Evolutionary conservation across 1,140 invertebrate genomes (phyloP), one percentile per base, ranked within the genome.

Genomic region (Delia radicum): DNA sequence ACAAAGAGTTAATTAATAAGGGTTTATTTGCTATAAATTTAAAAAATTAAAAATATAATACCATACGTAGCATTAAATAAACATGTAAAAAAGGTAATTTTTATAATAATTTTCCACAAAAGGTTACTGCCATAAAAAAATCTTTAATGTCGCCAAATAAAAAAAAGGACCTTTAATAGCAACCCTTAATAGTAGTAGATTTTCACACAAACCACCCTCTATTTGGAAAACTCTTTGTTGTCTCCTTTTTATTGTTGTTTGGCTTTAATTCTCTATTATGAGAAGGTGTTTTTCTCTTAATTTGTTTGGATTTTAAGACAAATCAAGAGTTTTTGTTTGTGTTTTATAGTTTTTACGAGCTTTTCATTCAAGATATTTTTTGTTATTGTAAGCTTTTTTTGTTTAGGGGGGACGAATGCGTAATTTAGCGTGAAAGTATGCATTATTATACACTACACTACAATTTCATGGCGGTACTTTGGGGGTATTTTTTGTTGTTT

Each of bases 341-440:
- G n/a, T n/a, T n/a, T n/a, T n/a, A n/a, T n/a, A n/a, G n/a, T n/a
- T n/a, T n/a, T 7, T 24, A 26, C 2, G 29, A 69, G 65, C 65
- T 69, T 69, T 69, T 69, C 65, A 69, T 69, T 69, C 65, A 69
- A 33, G 18, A 69, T 33, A 31, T 69, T 33, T 69, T 31, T 69
- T n/a, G 65, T n/a, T n/a, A 21, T 12, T 69, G n/a, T 27, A 42
- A 42, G 37, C 12, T 42, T 13, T 42, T 10, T 1, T 33, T 33
- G 33, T 7, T 42, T 13, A 15, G 7, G 12, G 3, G 27, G 21
- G 21, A 28, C 12, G 27, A 29, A 29, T 65, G 27, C 62, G 62
- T 65, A 65, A 65, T 65, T 65, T 65, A 65, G 62, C 62, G 62
- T 65, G 62, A 65, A 65, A 65, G 62, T 65, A 65, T 65, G 62